Evolutionary conservation across 2,797 vertebrate genomes (phyloP).

Genomic region (Pangasius mekongensis): DNA sequence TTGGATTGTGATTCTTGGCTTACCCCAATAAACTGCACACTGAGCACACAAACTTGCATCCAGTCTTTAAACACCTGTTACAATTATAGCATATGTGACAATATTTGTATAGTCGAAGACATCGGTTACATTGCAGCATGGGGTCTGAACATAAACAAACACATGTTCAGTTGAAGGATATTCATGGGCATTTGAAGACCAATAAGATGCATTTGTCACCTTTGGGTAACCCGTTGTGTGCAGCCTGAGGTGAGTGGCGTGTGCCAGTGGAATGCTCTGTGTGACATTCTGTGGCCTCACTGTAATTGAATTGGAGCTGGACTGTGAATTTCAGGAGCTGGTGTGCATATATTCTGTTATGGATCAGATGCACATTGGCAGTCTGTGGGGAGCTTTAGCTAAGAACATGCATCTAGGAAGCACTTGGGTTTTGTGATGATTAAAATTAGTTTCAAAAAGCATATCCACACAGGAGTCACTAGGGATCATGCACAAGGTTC

Average conservation of each 20-base stretch:
- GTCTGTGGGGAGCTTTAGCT: constrained; percentile 7
- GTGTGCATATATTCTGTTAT: constrained; percentile 17
- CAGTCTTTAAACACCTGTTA: not conserved
- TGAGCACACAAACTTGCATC: not conserved
- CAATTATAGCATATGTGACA: not conserved
- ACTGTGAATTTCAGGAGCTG: constrained; percentile 64
- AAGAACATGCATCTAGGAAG: constrained; percentile 2
- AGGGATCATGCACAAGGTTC: not conserved
- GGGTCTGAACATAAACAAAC: constrained; percentile 25
- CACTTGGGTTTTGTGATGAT: not conserved
- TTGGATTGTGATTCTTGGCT: not conserved
- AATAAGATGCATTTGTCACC: constrained; percentile 25
- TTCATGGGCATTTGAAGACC: constrained; percentile 1
- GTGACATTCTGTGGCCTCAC: constrained; percentile 61
- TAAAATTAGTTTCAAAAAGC: not conserved
- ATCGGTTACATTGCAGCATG: not conserved
- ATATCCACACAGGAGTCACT: not conserved
- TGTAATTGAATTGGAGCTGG: constrained; percentile 60
- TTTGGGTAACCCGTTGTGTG: constrained; percentile 32
- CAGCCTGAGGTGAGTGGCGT: constrained; percentile 6
- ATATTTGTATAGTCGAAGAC: constrained; percentile 32
- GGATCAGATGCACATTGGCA: not conserved
- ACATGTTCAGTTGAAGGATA: constrained; percentile 27
- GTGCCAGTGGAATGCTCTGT: constrained; percentile 46
- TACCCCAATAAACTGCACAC: not conserved